Base-by-base conservation (phyloP, 2,888 invertebrate genomes). In the Pseudococcus viburni region DNA sequence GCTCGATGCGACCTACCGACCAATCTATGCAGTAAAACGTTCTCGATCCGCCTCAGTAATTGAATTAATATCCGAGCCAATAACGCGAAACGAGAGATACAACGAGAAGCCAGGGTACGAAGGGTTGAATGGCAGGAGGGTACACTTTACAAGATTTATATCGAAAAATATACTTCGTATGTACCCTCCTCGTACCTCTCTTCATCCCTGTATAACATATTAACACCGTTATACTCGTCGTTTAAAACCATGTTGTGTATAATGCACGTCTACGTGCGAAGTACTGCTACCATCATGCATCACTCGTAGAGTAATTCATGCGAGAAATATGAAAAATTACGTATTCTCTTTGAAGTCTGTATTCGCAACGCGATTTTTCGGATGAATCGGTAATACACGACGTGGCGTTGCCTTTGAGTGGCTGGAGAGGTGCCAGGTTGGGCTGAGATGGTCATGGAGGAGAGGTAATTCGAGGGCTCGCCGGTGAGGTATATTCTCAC, bases 291-390 rank as follows among this genome's bases (percentile, higher is more conserved):
- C 51, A 51, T 17, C 51, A 51, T 51, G 46, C 46, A 46, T 46
- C 46, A 33, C 26, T 33, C 46, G 46, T 46, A 12, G 51, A 51
- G 51, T 64, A 64, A 64, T 64, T 64, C 64, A 64, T 64, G 64
- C 64, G 64, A 64, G 64, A 64, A 22, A 64, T 64, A 64, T 64
- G 64, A 64, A 64, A 64, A 64, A 64, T 64, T 64, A 64, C 64
- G 11, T 64, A 64, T 64, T 64, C 64, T 7, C 64, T 64, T 64
- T 64, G 64, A 64, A 64, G 64, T 64, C 64, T 19, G 19, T 19
- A 19, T 64, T 64, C 64, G 19, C 5, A 6, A 19, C 64, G 64
- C 19, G 64, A 64, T 64, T 64, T 64, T 64, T 64, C 64, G 64
- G 64, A 64, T 64, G 64, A 64, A 64, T 64, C 64, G 64, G 64